Evolutionary conservation across 2,888 invertebrate species (phyloP), one percentile per base, ranked within the genome.

Genomic region (Smittia sp.): DNA sequence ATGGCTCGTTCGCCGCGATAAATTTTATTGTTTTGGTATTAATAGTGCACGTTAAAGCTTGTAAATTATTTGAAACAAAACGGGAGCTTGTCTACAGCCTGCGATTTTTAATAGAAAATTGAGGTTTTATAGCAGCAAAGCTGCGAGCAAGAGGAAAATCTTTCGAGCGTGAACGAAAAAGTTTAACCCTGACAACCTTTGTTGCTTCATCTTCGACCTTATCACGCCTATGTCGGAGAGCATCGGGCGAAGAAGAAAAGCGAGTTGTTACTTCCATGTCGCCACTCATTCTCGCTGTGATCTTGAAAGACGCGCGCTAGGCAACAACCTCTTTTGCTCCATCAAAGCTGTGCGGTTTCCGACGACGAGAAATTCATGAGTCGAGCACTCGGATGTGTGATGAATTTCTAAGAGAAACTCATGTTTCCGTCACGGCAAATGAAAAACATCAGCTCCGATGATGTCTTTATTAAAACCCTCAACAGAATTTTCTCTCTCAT

Each of bases 381-480:
- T 13, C 2, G 20, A 22, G 11, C 62, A 46, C 13, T n/a, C 46
- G 3, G 3, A 32, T 32, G 32, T 32, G 32, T 32, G 32, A 32
- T 32, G 32, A 46, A 46, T 46, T 46, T 46, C 11, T 15, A 46
- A 46, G 52, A 32, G 32, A 32, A 32, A 32, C 32, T 32, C 32
- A 46, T 46, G 46, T 46, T 46, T 46, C 46, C 58, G 15, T 58
- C 58, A 58, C 20, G 18, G 6, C 58, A 24, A 58, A 58, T 22
- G 58, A 18, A n/a, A 58, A 24, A 11, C 58, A 58, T 58, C 58
- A 58, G 15, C 11, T 9, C 22, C 2, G 58, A 58, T 58, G 58
- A 58, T 58, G 58, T n/a, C 58, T 58, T 58, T 58, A 58, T 58
- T 58, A 58, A 58, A 46, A 46, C 46, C 46, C 32, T 9, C 32